Evolutionary conservation across 2,113 vertebrate genomes (phyloP), one percentile per base, ranked within the genome.

Genomic region (Cariama cristata): DNA sequence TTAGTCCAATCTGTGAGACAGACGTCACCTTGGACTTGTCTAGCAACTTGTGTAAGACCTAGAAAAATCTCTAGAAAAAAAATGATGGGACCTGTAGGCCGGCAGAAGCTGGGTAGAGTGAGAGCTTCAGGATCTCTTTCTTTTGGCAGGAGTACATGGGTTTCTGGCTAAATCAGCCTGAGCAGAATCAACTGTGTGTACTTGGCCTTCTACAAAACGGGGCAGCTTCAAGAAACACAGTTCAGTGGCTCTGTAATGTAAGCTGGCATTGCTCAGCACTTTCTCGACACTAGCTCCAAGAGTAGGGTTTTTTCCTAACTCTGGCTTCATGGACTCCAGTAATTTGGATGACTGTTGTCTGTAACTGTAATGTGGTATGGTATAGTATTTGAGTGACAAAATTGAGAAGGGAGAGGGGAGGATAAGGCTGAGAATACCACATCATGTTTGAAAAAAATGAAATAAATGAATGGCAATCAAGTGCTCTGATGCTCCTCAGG

Each of bases 221-320:
- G 49, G 73, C 87, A 69, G 73, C 68, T 27, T 52, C 42, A 81
- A n/a, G 86, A 8, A 6, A 40, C 67, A 1, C 56, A 55, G 4
- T 23, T 53, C 22, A n/a, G 5, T 22, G 59, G 60, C 77, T 68
- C 45, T 69, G 67, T 44, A 11, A 0, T 16, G 11, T 2, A 6
- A 53, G 68, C 49, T 88, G 90, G 49, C 32, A 3, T 53, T 49
- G 73, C 87, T 86, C 68, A 44, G 93, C 45, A 5, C 35, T 59
- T 58, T 14, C 45, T 84, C 2, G 0, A 15, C 30, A 6, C 30
- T 0, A 0, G 4, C 42, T 73, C 38, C 66, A 23, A 0, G 28
- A 16, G 12, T 7, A n/a, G n/a, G 3, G 20, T 13, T 75, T 35
- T 52, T 35, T 66, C 35, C 40, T 32, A 19, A 19, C 35, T 89